Conservation (phyloP, 2,797 vertebrate genomes). For the Lepilemur ruficaudatus region DNA sequence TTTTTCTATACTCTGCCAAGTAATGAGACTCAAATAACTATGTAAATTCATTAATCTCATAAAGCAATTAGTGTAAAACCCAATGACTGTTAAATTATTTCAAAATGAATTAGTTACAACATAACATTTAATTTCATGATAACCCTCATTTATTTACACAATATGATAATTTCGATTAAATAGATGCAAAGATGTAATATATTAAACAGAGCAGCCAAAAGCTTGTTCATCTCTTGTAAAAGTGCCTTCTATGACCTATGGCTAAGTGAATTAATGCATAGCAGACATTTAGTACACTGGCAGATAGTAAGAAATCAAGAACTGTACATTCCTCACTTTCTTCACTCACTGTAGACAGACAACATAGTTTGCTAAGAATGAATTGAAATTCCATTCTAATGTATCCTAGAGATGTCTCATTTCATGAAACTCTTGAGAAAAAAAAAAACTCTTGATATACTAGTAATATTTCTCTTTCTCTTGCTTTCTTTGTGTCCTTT, state of each 20-base stretch:
- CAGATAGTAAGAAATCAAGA: neutral
- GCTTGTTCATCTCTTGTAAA: slow-evolving; percentile 49
- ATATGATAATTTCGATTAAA: slow-evolving; percentile 74
- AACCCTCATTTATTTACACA: slow-evolving; percentile 80
- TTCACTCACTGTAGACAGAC: neutral
- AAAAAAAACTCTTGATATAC: neutral
- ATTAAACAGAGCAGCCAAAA: slow-evolving; percentile 52
- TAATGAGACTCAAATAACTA: slow-evolving; percentile 76
- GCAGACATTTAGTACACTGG: neutral
- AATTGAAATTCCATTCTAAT: neutral
- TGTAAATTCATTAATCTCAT: slow-evolving; percentile 84
- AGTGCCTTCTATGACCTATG: slow-evolving; percentile 24
- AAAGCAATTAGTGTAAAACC: slow-evolving; percentile 84
- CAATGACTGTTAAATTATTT: slow-evolving; percentile 82
- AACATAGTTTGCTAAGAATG: neutral
- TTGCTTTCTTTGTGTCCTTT: neutral
- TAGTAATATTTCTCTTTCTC: neutral
- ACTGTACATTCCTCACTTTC: neutral
- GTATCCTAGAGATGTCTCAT: neutral
- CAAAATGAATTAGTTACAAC: slow-evolving; percentile 82
- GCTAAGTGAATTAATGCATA: slow-evolving; percentile 13
- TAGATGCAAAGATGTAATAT: slow-evolving; percentile 77
- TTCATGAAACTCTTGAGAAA: neutral
- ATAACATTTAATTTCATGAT: slow-evolving; percentile 80
- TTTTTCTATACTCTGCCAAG: slow-evolving; percentile 69